phyloP scores from a whole-genome alignment of 2,888 invertebrate genomes.

The Lochmaea crataegi region DNA sequence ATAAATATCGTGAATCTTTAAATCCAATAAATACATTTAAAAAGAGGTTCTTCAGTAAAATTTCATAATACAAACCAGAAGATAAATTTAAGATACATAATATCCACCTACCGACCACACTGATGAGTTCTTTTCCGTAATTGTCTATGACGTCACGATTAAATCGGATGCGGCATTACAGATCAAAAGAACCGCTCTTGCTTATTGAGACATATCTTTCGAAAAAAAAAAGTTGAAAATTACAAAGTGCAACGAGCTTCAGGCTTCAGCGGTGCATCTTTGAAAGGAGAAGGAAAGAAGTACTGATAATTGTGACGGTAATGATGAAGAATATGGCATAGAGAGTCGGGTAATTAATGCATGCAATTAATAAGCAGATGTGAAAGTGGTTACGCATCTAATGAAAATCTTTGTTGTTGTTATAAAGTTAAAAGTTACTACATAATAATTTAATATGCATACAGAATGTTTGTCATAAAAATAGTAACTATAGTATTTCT shows the following conservation, averaged over 20 bases:
- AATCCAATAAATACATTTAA: no score
- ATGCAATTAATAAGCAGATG: conserved; percentile 1
- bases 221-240: conserved; percentile 50
- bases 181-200: conserved; percentile 54
- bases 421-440: no score
- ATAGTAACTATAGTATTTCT: no score
- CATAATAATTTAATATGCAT: no score
- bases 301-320: neutral
- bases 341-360: neutral
- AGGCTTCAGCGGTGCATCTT: conserved; percentile 25
- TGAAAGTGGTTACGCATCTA: neutral
- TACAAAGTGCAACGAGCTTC: conserved; percentile 33
- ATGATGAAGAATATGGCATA: conserved; percentile 3
- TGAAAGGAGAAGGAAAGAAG: neutral
- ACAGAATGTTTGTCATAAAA: no score
- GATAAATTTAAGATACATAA: neutral
- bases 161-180: conserved; percentile 53
- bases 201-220: conserved; percentile 58
- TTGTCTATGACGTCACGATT: conserved; percentile 53
- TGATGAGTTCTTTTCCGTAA: conserved; percentile 31
- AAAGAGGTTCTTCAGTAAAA: neutral
- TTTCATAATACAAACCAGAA: neutral
- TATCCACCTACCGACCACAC: conserved; percentile 19
- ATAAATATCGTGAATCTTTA: no score
- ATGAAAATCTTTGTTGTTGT: no score